Evolutionary conservation across 2,113 vertebrate species (phyloP), one percentile per base, ranked within the genome.

Genomic region (Scomber scombrus): DNA sequence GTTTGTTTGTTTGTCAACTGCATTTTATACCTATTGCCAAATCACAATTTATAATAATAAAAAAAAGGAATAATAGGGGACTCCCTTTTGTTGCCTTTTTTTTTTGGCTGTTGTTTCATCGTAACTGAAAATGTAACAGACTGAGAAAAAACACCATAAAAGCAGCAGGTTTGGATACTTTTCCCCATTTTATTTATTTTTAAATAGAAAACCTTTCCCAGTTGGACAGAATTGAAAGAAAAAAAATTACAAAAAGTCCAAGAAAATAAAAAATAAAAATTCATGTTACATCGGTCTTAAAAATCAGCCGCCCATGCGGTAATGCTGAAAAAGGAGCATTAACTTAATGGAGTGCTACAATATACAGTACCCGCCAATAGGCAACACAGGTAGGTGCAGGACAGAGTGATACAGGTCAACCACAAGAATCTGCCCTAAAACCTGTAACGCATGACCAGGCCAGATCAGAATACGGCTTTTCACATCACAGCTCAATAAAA

Each of bases 121-220:
- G 4, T 34, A 34, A 34, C 31, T 26, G 13, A 74, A n/a, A n/a
- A n/a, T n/a, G n/a, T n/a, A n/a, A n/a, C n/a, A n/a, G 13, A 57
- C 23, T 26, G 23, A 26, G 23, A 26, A 26, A 68, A 74, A 80
- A 70, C 4, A 74, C 4, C 23, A 77, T 29, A 68, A 56, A 26
- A 67, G 23, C 23, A 26, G 23, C 23, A 26, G 9, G 14, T 43
- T 75, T 80, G 82, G 51, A 77, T 78, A 85, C 70, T 85, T 92
- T 89, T 80, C 78, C 58, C 66, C 82, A 69, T 90, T 93, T 94
- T 92, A 86, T 93, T 94, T 85, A 31, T 91, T 82, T 81, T 92
- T 91, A 93, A 94, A 95, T 94, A 95, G 91, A 95, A 93, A 95
- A 93, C 80, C 78, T 78, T 82, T 86, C 84, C 92, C 87, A 80